These are phyloP conservation scores for Natator depressus DNA, from an alignment of 2,113 vertebrate genomes.

Conservation along the genomic window DNA sequence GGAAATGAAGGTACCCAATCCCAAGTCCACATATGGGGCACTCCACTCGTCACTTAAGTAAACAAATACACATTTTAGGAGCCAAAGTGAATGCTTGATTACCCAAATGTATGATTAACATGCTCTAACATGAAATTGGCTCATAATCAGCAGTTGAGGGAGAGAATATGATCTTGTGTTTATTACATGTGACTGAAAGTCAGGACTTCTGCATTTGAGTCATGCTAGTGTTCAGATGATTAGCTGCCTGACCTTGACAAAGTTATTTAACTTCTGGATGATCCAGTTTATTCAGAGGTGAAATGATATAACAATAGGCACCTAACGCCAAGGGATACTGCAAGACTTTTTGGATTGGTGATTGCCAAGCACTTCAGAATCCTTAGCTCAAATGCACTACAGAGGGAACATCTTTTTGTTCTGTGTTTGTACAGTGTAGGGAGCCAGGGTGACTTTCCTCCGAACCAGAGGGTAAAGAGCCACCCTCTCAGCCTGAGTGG, in stretches of 20 bases:
- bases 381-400: fast-evolving
- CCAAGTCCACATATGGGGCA: neutral
- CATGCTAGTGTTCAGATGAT: neutral
- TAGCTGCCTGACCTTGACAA: neutral
- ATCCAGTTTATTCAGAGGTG: conserved; percentile 7
- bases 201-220: neutral
- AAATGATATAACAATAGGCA: neutral
- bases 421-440: neutral
- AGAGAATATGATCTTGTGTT: neutral
- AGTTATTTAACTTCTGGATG: neutral
- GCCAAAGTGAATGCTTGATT: neutral
- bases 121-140: neutral
- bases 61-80: fast-evolving
- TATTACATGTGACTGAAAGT: fast-evolving
- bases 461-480: too few relatives aligned
- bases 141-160: neutral
- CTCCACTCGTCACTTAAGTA: fast-evolving
- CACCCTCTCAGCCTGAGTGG: too few relatives aligned
- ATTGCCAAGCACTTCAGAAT: fast-evolving
- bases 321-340: neutral
- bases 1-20: neutral
- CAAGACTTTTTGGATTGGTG: neutral
- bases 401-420: neutral
- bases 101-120: neutral
- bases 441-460: too few relatives aligned